Conservation (phyloP, 1,140 invertebrate genomes). For the Pseudoatta argentina region DNA sequence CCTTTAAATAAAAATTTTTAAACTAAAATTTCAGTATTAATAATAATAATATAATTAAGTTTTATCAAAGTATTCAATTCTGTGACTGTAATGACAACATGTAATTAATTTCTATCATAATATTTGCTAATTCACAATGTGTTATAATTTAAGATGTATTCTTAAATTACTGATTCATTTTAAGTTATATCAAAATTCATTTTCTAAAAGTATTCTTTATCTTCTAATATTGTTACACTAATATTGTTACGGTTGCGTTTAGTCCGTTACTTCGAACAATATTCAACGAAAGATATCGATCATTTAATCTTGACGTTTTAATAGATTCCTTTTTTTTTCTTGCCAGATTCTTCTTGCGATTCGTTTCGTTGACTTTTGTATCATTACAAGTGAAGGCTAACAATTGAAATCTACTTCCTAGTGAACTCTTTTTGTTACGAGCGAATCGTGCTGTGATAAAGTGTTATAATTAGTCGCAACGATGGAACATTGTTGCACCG, state of each 20-base stretch:
- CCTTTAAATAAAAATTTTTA: neutral
- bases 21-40: neutral
- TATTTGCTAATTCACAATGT: neutral
- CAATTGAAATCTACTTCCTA: slow-evolving; percentile 29
- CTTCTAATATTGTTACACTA: neutral
- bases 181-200: neutral
- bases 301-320: slow-evolving; percentile 5
- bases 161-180: neutral
- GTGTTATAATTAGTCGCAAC: slow-evolving; percentile 55
- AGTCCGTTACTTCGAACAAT: neutral
- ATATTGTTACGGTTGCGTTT: neutral
- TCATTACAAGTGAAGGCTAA: slow-evolving; percentile 39
- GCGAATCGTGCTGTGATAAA: slow-evolving; percentile 47
- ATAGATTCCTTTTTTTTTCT: slow-evolving; percentile 6
- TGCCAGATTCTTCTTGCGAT: neutral
- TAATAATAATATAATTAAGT: neutral
- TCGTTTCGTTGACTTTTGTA: slow-evolving; percentile 12
- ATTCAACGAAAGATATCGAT: slow-evolving; percentile 20
- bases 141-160: neutral
- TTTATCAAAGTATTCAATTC: neutral
- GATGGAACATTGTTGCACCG: slow-evolving; percentile 51
- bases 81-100: neutral
- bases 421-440: slow-evolving; percentile 41
- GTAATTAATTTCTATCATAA: neutral
- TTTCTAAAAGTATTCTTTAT: neutral